A percentile compares a stretch with the other conserved stretches of the same genome.
Evolutionary conservation across 2,113 vertebrate genomes (phyloP).

Genomic region (Pseudorasbora parva): DNA sequence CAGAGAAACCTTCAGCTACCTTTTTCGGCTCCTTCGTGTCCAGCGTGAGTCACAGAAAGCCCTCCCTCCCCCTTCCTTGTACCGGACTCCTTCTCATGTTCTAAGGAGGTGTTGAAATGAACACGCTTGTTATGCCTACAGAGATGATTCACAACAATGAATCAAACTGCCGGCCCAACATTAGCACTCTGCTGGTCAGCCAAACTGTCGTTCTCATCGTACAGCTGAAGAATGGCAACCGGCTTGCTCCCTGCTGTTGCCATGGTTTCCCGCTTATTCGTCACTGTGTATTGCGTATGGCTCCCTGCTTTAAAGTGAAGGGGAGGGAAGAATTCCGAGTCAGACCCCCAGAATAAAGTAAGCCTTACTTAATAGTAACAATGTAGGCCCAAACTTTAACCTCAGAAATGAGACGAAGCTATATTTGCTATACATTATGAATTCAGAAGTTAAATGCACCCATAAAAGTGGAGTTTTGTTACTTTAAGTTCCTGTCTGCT

Average conservation of each 20-base stretch:
- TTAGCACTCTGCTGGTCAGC: constrained; percentile 32
- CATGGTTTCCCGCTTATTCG: constrained; percentile 63
- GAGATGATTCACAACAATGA: constrained; percentile 55
- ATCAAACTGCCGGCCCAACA: constrained; percentile 48
- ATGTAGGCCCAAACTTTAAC: neutral
- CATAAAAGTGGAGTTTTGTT: neutral
- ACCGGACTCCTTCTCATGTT: constrained; percentile 27
- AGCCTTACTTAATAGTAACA: neutral
- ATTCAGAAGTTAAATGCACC: neutral
- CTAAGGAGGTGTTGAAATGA: constrained; percentile 50
- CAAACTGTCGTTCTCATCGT: constrained; percentile 34
- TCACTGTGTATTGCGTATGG: constrained; percentile 46
- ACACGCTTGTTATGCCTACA: constrained; percentile 50
- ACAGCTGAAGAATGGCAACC: constrained; percentile 42
- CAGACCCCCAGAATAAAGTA: neutral
- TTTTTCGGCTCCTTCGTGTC: constrained; percentile 34
- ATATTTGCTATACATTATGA: neutral
- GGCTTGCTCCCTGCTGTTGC: constrained; percentile 55
- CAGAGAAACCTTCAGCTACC: constrained; percentile 31
- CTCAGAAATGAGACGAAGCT: neutral
- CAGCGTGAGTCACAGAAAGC: constrained; percentile 54
- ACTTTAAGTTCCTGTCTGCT: neutral
- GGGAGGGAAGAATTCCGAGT: constrained; percentile 7
- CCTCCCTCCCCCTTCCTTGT: constrained; percentile 23
- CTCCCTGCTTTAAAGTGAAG: constrained; percentile 26